Evolutionary conservation across 2,888 invertebrate species (phyloP), one percentile per base, ranked within the genome.

Genomic region (Polietes domitor): DNA sequence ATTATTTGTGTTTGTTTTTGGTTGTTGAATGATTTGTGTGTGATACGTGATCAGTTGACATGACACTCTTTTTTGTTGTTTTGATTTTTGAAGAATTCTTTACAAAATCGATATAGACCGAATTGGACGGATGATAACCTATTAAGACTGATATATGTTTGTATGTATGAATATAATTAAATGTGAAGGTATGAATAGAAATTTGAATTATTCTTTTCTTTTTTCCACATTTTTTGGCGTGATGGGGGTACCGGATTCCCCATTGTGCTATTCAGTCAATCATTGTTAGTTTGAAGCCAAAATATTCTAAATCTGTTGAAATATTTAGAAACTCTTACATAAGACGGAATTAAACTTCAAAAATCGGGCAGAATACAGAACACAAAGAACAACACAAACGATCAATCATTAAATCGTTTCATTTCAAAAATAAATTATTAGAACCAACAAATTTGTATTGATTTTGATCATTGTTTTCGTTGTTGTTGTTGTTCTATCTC

Each of bases 281-380:
- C 26, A 26, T 58, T 58, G 58, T 58, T 58, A 7, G 12, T 5
- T 12, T 5, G 15, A n/a, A 12, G n/a, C 47, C 15, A 47, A 47
- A 68, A 68, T 47, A n/a, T 76, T 58, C 21, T 50, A 50, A 43
- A 70, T 70, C 73, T 77, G 7, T 73, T 21, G 80, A 74, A 83
- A 83, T 83, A 71, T 77, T 77, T 12, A 15, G 32, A 61, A 41
- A 71, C 53, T 80, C 80, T 80, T 83, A 80, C 83, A 83, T 83
- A 80, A 83, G 80, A 74, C 83, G 77, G 77, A 83, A 83, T 74
- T 80, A 47, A 65, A 68, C 61, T 24, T 37, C n/a, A 47, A 47
- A 37, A 43, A 53, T 50, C 17, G 50, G 9, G 6, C 37, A 32
- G 21, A 15, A 47, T 10, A 65, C 19, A 65, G 9, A n/a, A 47